Evolutionary conservation across 2,113 vertebrate genomes (phyloP), one percentile per base, ranked within the genome.

Genomic region (Poecilia latipinna): DNA sequence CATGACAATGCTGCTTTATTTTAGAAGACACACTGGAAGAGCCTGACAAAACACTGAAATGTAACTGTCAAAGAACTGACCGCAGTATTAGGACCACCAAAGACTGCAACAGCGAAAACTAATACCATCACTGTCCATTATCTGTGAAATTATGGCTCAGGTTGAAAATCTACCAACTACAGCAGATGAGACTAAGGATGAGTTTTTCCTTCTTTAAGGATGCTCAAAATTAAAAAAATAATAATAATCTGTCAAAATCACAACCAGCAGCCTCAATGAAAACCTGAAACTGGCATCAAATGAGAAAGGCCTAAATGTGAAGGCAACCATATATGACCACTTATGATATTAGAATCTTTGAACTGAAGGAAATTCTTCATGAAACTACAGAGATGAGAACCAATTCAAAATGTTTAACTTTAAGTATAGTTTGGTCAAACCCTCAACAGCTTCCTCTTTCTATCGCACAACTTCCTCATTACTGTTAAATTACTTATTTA

Each of bases 371-470:
- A 29, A 19, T 12, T 17, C 65, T 1, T 15, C 13, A 63, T 57
- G 17, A 7, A 61, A 66, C 22, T 12, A 72, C 7, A 37, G 79
- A 72, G 77, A 15, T 33, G 17, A 60, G 5, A 3, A 70, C 15
- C 7, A 37, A 78, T 44, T 62, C 3, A 65, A 74, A 70, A 37
- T 65, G 19, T 61, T 72, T 61, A 7, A 8, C 26, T 67, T 5
- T 13, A 28, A 28, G 12, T 15, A 3, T 10, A 61, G 22, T 35
- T 15, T 32, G 5, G 37, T 78, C 71, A 75, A 75, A 54, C 82
- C 67, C 67, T 72, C 35, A 70, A 35, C n/a, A 77, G 74, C 54
- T 87, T 80, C 80, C 35, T 24, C 73, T 85, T 82, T 75, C 22
- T 62, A 48, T 61, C 77, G 65, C 24, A 79, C 0, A 0, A 29